Base-by-base conservation (phyloP, 2,113 vertebrate species). In the Hypanus sabinus region DNA sequence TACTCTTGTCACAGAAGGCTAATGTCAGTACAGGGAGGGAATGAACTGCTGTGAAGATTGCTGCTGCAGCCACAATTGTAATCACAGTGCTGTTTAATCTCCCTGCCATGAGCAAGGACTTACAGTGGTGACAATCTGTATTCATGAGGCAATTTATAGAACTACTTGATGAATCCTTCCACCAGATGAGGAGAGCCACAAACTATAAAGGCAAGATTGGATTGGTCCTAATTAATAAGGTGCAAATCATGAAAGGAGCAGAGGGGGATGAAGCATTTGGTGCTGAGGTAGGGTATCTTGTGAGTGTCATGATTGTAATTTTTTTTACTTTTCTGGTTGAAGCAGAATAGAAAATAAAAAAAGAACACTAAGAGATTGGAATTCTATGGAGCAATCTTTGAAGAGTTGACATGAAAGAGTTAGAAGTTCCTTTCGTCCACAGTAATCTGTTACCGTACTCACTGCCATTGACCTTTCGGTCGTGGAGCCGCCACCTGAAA, bases 161-260 rank as follows among this genome's bases (percentile, higher is more conserved):
- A 88, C 57, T 88, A 88, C 55, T 88, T 88, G 57, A 88, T 88
- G 85, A 88, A 88, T 62, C 85, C 33, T 88, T 88, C 85, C 85
- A 14, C 2, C n/a, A 87, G 55, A 60, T 88, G 85, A 88, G 85
- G 85, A 0, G 30, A 62, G 57, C 55, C 30, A 12, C 27, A n/a
- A 14, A 30, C 27, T n/a, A n/a, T n/a, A 57, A 88, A 88, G 57
- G 6, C 85, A 62, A 88, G 57, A 62, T 88, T 88, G 27, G 85
- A 88, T 62, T 88, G 12, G 27, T 62, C 12, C 30, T 88, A 62
- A 88, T 62, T 88, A 88, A 88, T 88, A 60, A 88, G 27, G 57
- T 8, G 57, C 10, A 60, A 60, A 55, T 60, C 55, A 88, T 88
- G 85, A 16, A 88, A 12, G 5, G 27, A 30, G 85, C 60, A n/a